A percentile compares a stretch with the other conserved stretches of the same genome.
phyloP scores from a whole-genome alignment of 2,113 vertebrate genomes.

The Gymnogyps californianus region DNA sequence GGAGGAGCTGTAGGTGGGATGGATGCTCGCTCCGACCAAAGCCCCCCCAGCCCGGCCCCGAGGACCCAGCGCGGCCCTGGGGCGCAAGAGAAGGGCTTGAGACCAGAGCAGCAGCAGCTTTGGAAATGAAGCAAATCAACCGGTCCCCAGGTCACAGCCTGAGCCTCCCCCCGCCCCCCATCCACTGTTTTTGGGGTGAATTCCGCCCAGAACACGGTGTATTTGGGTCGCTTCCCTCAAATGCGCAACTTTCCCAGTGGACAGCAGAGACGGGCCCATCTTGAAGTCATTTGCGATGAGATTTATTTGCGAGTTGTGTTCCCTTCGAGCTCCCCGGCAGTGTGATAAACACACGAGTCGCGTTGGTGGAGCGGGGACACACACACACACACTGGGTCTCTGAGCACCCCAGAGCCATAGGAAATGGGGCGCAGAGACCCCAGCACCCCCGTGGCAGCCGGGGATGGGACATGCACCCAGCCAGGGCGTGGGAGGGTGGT shows the following conservation, averaged over 20 bases:
- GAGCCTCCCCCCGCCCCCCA: too few relatives aligned
- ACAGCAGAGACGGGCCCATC: background rate
- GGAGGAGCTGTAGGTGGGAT: background rate
- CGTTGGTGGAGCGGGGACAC: background rate
- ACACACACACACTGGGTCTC: background rate
- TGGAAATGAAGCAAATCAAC: background rate
- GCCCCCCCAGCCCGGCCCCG: background rate
- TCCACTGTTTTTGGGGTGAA: background rate
- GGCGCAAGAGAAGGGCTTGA: background rate
- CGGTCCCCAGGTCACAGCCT: too few relatives aligned
- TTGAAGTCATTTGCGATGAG: background rate
- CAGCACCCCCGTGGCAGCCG: rapidly evolving
- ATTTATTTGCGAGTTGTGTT: background rate
- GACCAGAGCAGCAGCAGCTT: background rate
- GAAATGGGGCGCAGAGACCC: background rate
- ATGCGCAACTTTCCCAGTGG: rapidly evolving
- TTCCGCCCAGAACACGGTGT: rapidly evolving
- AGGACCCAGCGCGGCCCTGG: background rate
- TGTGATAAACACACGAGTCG: rapidly evolving
- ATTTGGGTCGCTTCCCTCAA: rapidly evolving
- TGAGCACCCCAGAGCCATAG: rapidly evolving
- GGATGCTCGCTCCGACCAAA: background rate
- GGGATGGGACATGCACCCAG: background rate
- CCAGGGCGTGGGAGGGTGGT: rapidly evolving
- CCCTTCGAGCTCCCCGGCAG: background rate